Evolutionary conservation across 2,888 invertebrate species (phyloP), one percentile per base, ranked within the genome.

Genomic region (Iselma pallidipennis): DNA sequence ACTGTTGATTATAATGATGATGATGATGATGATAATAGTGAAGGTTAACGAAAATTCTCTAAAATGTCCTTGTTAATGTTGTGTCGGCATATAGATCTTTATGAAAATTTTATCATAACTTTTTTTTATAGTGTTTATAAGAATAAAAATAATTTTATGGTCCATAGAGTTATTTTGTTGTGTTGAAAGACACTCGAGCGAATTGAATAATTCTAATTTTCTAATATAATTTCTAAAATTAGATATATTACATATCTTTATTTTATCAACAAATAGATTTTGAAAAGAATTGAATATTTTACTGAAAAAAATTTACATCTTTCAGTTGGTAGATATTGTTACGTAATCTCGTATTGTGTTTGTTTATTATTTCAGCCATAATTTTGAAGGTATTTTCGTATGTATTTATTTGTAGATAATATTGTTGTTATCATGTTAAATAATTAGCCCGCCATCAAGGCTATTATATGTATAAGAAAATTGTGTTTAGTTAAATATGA

Each of bases 81-180:
- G 37, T 28, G 52, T 57, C 49, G 1, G 21, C 21, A 61, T 61
- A 61, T 56, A 52, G n/a, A n/a, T n/a, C n/a, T n/a, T 61, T 52
- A 56, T 61, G 29, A 48, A 61, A 61, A 54, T 55, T 55, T 58
- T 57, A 55, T 57, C 54, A 61, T 10, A 45, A 55, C 55, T 55
- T 21, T 51, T 56, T 61, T 63, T 63, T 59, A 63, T 55, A 53
- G 56, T 63, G 63, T 63, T 63, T 59, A 59, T 59, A 55, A 52
- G 50, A 55, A 49, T 59, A 55, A 58, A 62, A 62, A 58, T 55
- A 29, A 63, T 63, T 63, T 63, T 59, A 59, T 52, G 57, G 52
- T 42, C 26, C 52, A 52, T 48, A 56, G 52, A 45, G 52, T 56
- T 54, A 54, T 56, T 56, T 54, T 25, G 57, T 25, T 21, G 37